Evolutionary conservation across 37 sponge, comb jelly and placozoan species (phyloP).

Genomic region (Ephydatia muelleri): DNA sequence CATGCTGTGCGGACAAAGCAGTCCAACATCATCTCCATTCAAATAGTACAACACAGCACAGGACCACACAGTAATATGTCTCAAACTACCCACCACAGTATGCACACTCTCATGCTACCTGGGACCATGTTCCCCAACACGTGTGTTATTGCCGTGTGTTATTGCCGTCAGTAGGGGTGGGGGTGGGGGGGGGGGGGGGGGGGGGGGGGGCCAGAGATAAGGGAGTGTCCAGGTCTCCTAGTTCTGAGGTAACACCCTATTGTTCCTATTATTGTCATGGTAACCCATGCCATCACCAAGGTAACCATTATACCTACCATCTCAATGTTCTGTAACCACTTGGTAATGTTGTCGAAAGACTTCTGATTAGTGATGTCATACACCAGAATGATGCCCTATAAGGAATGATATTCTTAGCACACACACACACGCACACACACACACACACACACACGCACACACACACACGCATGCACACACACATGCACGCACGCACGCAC

Average conservation of each 20-base stretch:
- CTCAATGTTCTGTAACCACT: slow-evolving; percentile 95
- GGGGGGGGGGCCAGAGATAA: too few relatives aligned
- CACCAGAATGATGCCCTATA: slow-evolving; percentile 93
- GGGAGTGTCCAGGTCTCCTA: too few relatives aligned
- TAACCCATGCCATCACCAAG: too few relatives aligned
- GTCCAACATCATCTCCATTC: too few relatives aligned
- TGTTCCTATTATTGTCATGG: background rate
- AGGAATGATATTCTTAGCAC: background rate
- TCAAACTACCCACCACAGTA: too few relatives aligned
- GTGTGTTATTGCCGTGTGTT: too few relatives aligned
- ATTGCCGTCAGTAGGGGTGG: too few relatives aligned
- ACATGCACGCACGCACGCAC: too few relatives aligned
- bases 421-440: background rate
- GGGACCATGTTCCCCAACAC: too few relatives aligned
- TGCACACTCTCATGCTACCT: too few relatives aligned
- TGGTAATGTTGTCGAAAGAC: slow-evolving; percentile 94
- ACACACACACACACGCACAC: slow-evolving; percentile 7
- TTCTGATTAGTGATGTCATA: slow-evolving; percentile 92
- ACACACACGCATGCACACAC: background rate
- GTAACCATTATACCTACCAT: slow-evolving; percentile 54
- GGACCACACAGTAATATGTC: background rate
- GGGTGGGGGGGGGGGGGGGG: too few relatives aligned
- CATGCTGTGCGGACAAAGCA: slow-evolving; percentile 65
- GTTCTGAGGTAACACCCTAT: background rate
- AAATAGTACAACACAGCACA: too few relatives aligned